Conservation (phyloP, 2,888 invertebrate genomes). For the Megaustenia siamemsis region DNA sequence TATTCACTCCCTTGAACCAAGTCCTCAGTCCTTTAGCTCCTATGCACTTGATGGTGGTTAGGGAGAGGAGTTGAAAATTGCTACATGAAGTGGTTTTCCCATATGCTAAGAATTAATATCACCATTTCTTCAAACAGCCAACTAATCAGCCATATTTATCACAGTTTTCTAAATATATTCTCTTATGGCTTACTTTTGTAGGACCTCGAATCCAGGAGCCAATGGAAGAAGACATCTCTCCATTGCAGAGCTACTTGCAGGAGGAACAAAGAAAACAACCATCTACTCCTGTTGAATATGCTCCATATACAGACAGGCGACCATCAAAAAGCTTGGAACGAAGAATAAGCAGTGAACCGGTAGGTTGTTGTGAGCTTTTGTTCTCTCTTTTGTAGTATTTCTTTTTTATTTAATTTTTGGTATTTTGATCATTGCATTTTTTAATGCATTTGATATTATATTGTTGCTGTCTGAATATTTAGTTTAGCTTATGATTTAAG, state of each 20-base stretch:
- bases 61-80: too few relatives aligned
- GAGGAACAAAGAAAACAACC: constrained; percentile 37
- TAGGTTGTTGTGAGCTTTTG: neutral
- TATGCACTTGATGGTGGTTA: too few relatives aligned
- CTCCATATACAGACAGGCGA: constrained; percentile 38
- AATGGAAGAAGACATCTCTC: constrained; percentile 49
- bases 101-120: too few relatives aligned
- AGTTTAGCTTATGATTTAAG: too few relatives aligned
- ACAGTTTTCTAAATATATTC: neutral
- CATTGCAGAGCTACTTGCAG: constrained; percentile 38
- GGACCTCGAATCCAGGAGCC: constrained; percentile 45
- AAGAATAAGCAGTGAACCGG: constrained; percentile 40
- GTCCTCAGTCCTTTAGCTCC: too few relatives aligned
- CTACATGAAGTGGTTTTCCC: too few relatives aligned
- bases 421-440: neutral
- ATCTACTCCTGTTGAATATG: neutral
- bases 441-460: neutral
- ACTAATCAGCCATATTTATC: neutral
- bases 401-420: neutral
- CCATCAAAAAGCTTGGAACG: constrained; percentile 43
- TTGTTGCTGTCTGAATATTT: too few relatives aligned
- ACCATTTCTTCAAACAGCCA: too few relatives aligned
- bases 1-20: too few relatives aligned
- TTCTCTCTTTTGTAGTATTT: neutral
- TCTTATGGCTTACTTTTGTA: neutral